Evolutionary conservation across 2,888 invertebrate species (phyloP).

Genomic region (Harpagoxenus sublaevis): DNA sequence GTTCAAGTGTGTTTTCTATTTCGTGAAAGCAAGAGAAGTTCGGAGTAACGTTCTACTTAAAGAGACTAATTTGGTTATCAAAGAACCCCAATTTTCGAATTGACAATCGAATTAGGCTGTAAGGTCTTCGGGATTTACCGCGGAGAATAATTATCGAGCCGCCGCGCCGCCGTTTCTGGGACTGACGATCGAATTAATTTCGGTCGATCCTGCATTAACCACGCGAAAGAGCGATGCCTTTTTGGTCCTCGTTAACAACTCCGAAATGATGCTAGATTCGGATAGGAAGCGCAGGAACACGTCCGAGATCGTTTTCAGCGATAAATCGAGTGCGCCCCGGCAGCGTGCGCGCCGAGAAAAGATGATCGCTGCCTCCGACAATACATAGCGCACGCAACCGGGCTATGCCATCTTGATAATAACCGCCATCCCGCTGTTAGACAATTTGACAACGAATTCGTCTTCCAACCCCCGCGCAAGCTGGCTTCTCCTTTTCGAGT

Average conservation of each 20-base stretch:
- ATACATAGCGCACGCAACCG: conserved; percentile 52
- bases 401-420: conserved; percentile 81
- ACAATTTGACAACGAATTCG: conserved; percentile 83
- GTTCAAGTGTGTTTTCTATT: background rate
- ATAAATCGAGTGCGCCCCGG: conserved; percentile 68
- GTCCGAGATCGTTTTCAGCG: conserved; percentile 65
- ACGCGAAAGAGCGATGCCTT: conserved; percentile 65
- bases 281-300: conserved; percentile 61
- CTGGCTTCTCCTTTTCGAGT: conserved; percentile 51
- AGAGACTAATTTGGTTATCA: background rate
- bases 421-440: conserved; percentile 80
- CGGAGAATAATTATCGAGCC: conserved; percentile 9
- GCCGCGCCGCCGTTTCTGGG: background rate
- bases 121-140: background rate
- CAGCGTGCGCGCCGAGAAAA: conserved; percentile 66
- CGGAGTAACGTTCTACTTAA: background rate
- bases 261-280: conserved; percentile 57
- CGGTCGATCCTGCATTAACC: conserved; percentile 58
- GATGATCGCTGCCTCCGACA: conserved; percentile 64
- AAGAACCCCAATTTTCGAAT: background rate
- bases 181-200: conserved; percentile 64
- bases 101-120: background rate
- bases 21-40: background rate
- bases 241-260: conserved; percentile 62
- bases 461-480: conserved; percentile 67